These are phyloP conservation scores for Cheilosia scutellata DNA, from an alignment of 2,888 invertebrate genomes.

Conservation along the genomic window DNA sequence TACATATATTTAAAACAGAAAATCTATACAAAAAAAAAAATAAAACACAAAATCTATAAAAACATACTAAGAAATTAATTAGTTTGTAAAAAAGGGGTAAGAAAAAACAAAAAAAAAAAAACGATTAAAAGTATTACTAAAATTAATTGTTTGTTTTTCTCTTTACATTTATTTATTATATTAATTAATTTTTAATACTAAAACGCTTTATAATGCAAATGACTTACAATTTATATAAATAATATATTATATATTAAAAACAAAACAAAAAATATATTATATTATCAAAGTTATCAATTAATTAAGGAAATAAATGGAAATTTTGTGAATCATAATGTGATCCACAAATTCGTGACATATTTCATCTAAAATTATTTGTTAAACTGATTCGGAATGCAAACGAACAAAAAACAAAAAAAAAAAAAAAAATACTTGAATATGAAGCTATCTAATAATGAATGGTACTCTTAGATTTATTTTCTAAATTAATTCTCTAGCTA, in stretches of 20 bases:
- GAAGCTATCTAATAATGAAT: conserved; percentile 38
- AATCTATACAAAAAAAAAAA: conserved; percentile 26
- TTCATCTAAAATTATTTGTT: conserved; percentile 52
- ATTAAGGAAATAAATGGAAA: conserved; percentile 40
- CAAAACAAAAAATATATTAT: conserved; percentile 55
- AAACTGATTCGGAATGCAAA: conserved; percentile 61
- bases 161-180: conserved; percentile 57
- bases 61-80: conserved; percentile 47
- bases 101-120: conserved; percentile 13
- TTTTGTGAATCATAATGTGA: conserved; percentile 60
- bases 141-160: conserved; percentile 52
- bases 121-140: conserved; percentile 65
- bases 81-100: conserved; percentile 23
- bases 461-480: conserved; percentile 55
- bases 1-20: conserved; percentile 38
- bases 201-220: conserved; percentile 74
- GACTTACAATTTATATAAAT: conserved; percentile 67
- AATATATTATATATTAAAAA: conserved; percentile 51
- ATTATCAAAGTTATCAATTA: conserved; percentile 66
- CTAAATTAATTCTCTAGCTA: conserved; percentile 69
- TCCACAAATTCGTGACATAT: conserved; percentile 56
- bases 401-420: conserved; percentile 11
- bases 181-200: conserved; percentile 61
- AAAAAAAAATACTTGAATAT: conserved; percentile 13
- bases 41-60: conserved; percentile 8